These are phyloP conservation scores for Gopherus flavomarginatus DNA, from an alignment of 2,113 vertebrate species.

Conservation along the genomic window DNA sequence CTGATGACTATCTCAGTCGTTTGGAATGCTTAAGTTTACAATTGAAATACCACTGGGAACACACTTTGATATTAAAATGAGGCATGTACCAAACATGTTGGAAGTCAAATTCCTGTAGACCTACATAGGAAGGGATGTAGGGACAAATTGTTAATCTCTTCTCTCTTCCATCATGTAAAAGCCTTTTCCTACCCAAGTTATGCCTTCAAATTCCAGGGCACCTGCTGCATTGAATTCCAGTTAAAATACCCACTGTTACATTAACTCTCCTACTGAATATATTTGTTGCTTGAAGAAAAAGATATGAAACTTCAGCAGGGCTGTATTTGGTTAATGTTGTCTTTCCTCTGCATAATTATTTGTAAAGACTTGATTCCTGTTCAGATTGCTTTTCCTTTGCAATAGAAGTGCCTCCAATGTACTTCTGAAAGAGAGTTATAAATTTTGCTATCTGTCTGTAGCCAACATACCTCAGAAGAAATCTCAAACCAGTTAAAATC, in stretches of 20 bases:
- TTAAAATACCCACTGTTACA: fast-evolving
- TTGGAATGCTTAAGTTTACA: not conserved
- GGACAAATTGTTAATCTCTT: fast-evolving
- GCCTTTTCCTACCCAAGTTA: not conserved
- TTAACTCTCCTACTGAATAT: fast-evolving
- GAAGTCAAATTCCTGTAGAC: fast-evolving
- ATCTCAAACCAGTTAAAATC: fast-evolving
- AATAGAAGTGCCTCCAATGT: fast-evolving
- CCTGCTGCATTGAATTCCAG: not conserved
- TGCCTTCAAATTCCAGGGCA: not conserved
- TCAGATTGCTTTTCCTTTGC: not conserved
- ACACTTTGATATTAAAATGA: fast-evolving
- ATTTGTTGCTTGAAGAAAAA: not conserved
- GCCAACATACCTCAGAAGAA: not conserved
- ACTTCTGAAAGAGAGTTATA: fast-evolving
- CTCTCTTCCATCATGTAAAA: fast-evolving
- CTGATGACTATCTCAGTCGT: fast-evolving
- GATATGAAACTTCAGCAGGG: fast-evolving
- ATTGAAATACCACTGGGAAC: not conserved
- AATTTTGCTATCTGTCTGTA: not conserved
- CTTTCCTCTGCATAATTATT: not conserved
- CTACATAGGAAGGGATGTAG: not conserved
- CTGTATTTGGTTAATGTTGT: fast-evolving
- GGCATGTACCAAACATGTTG: fast-evolving
- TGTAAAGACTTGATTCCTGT: fast-evolving